Base-by-base conservation (phyloP, 2,888 invertebrate species). In the Germaria angustata region DNA sequence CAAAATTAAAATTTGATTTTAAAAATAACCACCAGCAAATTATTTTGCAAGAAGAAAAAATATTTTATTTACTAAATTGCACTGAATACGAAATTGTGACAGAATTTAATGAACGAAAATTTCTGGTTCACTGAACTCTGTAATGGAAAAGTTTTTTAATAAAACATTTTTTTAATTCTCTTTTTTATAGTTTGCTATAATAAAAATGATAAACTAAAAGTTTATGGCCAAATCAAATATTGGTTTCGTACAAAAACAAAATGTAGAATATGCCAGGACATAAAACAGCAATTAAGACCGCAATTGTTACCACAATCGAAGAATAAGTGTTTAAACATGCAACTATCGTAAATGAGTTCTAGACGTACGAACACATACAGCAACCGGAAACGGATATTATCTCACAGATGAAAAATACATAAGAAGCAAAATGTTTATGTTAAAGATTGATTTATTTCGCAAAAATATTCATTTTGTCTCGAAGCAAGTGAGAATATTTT, bases 71-170 rank as follows among this genome's bases (percentile, higher is more conserved):
- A n/a, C n/a, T 17, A 53, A 32, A 9, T 32, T 8, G 2, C 11
- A 28, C n/a, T 22, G 39, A 46, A 13, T 9, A 17, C 8, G n/a
- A 51, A 51, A 24, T 24, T 51, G 24, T 36, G 24, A 32, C n/a
- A 44, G 2, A 15, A 15, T 53, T 28, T 20, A 17, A 15, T 8
- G 28, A 53, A 28, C 15, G 28, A 9, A 17, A 39, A 51, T 51
- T 66, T 32, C 6, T n/a, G 66, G 6, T 24, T 53, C 28, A 53
- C 28, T 15, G 51, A n/a, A 55, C 34, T 34, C 34, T 34, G 11
- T 24, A 24, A 59, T 49, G 59, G 17, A 36, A 71, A 71, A 71
- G 49, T 71, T 71, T 71, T 71, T 28, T 17, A 59, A 46, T 59
- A 49, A 59, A 71, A 59, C 59, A 59, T 71, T 71, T 15, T 59